Evolutionary conservation across 2,113 vertebrate genomes (phyloP).

Genomic region (Struthio camelus): DNA sequence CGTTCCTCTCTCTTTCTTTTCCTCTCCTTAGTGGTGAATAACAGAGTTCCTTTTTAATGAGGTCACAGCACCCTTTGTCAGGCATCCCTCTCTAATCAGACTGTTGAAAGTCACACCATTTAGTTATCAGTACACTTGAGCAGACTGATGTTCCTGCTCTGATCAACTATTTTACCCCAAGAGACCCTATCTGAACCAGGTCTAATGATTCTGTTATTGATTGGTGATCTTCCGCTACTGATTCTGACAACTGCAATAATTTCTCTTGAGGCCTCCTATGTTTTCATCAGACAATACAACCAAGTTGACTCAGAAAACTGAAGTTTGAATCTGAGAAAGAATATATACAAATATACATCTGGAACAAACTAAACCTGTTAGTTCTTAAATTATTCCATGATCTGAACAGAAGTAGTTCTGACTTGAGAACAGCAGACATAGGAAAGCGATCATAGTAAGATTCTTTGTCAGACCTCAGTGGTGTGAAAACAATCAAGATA

Average conservation of each 20-base stretch:
- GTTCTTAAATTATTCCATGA: neutral
- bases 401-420: neutral
- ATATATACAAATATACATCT: neutral
- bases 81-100: neutral
- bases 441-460: neutral
- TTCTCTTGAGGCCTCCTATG: neutral
- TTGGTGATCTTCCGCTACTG: neutral
- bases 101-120: neutral
- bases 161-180: neutral
- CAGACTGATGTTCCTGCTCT: neutral
- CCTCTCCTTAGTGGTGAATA: neutral
- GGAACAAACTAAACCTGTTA: neutral
- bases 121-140: neutral
- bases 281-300: conserved; percentile 6
- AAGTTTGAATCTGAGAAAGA: neutral
- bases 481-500: neutral
- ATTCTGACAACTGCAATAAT: conserved; percentile 21
- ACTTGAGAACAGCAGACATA: neutral
- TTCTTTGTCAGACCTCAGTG: neutral
- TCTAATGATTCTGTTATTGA: conserved; percentile 34
- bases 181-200: neutral
- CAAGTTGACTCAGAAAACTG: neutral
- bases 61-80: neutral
- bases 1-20: neutral
- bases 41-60: neutral